Evolutionary conservation across 2,113 vertebrate species (phyloP).

Genomic region (Meriones unguiculatus): DNA sequence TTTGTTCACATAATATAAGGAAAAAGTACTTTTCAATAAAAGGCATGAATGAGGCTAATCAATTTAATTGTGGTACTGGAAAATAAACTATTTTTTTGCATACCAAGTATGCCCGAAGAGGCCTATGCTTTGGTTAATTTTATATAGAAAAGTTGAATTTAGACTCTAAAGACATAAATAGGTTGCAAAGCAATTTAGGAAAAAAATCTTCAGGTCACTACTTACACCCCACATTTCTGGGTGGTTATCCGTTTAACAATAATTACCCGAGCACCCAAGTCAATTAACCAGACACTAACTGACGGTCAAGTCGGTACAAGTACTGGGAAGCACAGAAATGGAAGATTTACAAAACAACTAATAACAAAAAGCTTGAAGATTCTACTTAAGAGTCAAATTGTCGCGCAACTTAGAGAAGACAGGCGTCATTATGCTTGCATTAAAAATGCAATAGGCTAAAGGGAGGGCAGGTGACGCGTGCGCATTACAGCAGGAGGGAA

Average conservation of each 20-base stretch:
- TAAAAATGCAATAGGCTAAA: not conserved
- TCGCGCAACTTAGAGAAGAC: not conserved
- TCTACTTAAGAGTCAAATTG: not conserved
- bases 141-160: not conserved
- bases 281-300: not conserved
- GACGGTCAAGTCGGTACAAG: not conserved
- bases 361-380: not conserved
- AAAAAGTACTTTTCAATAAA: constrained; percentile 26
- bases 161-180: constrained; percentile 20
- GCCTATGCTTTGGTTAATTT: not conserved
- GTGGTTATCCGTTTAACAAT: not conserved
- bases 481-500: not conserved
- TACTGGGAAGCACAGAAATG: not conserved
- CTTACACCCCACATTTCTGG: not conserved
- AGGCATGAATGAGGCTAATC: not conserved
- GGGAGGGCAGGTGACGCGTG: not conserved
- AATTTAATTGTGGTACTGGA: not conserved
- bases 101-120: not conserved
- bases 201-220: not conserved
- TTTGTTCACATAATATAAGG: constrained; percentile 55
- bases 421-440: not conserved
- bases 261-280: not conserved
- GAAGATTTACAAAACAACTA: not conserved
- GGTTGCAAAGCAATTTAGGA: not conserved
- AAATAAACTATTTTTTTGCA: not conserved